Conservation (phyloP, 2,888 invertebrate genomes). For the Cheilosia vernalis region DNA sequence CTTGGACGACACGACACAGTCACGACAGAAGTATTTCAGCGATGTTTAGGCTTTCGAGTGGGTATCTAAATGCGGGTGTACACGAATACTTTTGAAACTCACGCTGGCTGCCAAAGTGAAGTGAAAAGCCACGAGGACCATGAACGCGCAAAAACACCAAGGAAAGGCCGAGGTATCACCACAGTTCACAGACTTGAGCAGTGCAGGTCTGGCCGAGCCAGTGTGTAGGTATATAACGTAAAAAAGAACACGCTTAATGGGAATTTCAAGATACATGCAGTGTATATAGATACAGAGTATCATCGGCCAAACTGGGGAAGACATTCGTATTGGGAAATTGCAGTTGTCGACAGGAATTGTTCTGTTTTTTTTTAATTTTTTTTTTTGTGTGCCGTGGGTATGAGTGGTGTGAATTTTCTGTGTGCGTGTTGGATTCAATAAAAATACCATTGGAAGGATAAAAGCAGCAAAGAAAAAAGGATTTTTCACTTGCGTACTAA, state of each 20-base stretch:
- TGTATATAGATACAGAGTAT: constrained; percentile 39
- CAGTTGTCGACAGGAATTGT: constrained; percentile 60
- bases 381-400: constrained; percentile 10
- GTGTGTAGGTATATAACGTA: constrained; percentile 66
- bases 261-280: constrained; percentile 62
- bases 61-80: constrained; percentile 33
- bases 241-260: constrained; percentile 66
- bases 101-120: constrained; percentile 13
- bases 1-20: constrained; percentile 21
- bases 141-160: constrained; percentile 52
- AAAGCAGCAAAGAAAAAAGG: constrained; percentile 48
- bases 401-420: constrained; percentile 64
- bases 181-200: constrained; percentile 20
- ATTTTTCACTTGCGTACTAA: constrained; percentile 65
- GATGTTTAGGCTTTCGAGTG: constrained; percentile 18
- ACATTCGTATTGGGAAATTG: constrained; percentile 74
- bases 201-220: constrained; percentile 47
- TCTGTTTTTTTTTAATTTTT: constrained; percentile 41
- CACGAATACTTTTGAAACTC: constrained; percentile 39
- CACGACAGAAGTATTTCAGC: constrained; percentile 38
- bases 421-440: constrained; percentile 55
- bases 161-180: constrained; percentile 51
- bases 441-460: constrained; percentile 54
- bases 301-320: constrained; percentile 56
- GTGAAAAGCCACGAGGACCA: constrained; percentile 53